Base-by-base conservation (phyloP, 1,140 invertebrate species). In the Ceratina japonica region DNA sequence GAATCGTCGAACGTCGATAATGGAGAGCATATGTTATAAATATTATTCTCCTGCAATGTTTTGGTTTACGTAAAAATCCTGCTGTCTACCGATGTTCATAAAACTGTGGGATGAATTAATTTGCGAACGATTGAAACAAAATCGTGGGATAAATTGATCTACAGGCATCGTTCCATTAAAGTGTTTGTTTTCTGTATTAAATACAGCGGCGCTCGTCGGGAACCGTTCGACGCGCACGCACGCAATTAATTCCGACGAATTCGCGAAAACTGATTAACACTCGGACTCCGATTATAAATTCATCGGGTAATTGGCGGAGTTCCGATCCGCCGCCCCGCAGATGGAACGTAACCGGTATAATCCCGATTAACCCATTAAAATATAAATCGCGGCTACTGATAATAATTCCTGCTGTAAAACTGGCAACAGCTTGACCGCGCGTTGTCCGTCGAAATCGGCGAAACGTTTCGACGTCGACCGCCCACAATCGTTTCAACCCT, bases 241-340 rank as follows among this genome's bases (percentile, higher is more conserved):
- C 69, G 69, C 22, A 72, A 72, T 72, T 72, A 59, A 61, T 44
- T 72, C 37, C 70, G 16, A 72, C 56, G 18, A 72, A 72, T 61
- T 72, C 61, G 37, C 20, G 27, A 72, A 61, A 61, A 72, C 70
- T 62, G 70, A 72, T 72, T 61, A 49, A 72, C 70, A 61, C 70
- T 72, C 70, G 56, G 61, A 16, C n/a, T 49, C 70, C 70, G 37
- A 61, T 72, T 72, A 72, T 52, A 61, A 61, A 72, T 62, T 72
- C 22, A 61, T 61, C 56, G 22, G 70, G 20, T 44, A 72, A 61
- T 61, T 62, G 54, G 16, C 24, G 15, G 3, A 27, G 1, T 16
- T 49, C 20, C 70, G 22, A 18, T 7, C 37, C 10, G 18, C 44
- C 44, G 8, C 44, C 1, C 13, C 13, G 27, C 27, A 27, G 22